Evolutionary conservation across 2,888 invertebrate species (phyloP).

Genomic region (Pimpla rufipes): DNA sequence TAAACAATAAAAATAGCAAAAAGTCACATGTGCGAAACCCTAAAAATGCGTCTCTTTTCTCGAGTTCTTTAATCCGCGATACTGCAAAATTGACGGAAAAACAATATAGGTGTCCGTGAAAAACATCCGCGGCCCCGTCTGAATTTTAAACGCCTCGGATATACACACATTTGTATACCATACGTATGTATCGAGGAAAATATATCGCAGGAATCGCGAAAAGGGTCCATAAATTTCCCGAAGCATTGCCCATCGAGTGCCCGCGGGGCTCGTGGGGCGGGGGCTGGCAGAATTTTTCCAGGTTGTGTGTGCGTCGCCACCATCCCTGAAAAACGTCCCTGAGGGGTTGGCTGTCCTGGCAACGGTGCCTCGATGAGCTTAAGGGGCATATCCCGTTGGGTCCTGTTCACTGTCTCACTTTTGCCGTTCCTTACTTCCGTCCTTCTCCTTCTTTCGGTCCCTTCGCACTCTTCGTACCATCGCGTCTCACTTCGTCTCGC

Average conservation of each 20-base stretch:
- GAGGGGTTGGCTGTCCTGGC: slow-evolving; percentile 70
- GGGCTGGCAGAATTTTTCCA: slow-evolving; percentile 61
- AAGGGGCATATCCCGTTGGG: slow-evolving; percentile 69
- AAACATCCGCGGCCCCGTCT: slow-evolving; percentile 25
- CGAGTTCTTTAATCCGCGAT: background rate
- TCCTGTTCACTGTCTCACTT: slow-evolving; percentile 59
- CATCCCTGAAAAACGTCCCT: slow-evolving; percentile 68
- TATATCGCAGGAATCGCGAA: slow-evolving; percentile 39
- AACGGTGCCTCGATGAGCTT: slow-evolving; percentile 74
- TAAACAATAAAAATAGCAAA: too few species aligned
- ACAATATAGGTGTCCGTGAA: slow-evolving; percentile 35
- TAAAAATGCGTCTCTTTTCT: background rate
- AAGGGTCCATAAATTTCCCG: slow-evolving; percentile 68
- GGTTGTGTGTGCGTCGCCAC: slow-evolving; percentile 59
- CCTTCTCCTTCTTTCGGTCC: slow-evolving; percentile 17
- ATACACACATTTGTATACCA: slow-evolving; percentile 37
- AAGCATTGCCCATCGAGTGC: slow-evolving; percentile 59
- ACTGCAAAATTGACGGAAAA: slow-evolving; percentile 19
- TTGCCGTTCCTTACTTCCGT: slow-evolving; percentile 25
- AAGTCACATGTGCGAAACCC: background rate
- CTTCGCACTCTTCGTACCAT: background rate
- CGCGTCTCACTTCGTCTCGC: slow-evolving; percentile 14
- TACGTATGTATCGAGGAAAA: background rate
- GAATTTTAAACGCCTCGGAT: slow-evolving; percentile 51
- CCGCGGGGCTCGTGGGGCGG: slow-evolving; percentile 39